phyloP scores from a whole-genome alignment of 2,888 invertebrate species.

The Drosophila peninsularis region DNA sequence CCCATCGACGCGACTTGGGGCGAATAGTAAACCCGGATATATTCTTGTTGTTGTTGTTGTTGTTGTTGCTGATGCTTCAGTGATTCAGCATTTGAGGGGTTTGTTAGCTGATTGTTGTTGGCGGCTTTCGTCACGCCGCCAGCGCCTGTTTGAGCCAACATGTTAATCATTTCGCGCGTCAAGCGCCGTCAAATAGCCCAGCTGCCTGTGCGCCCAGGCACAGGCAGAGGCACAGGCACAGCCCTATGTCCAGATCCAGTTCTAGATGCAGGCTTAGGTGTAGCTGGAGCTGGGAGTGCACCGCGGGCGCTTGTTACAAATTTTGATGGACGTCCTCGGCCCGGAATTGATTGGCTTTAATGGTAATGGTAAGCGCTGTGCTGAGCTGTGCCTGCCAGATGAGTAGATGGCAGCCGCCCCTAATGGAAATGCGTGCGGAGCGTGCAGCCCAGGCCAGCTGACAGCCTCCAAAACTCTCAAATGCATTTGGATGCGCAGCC shows the following conservation, averaged over 20 bases:
- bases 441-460: slow-evolving; percentile 21
- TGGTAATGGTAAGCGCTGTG: slow-evolving; percentile 62
- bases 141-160: slow-evolving; percentile 51
- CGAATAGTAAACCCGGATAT: slow-evolving; percentile 22
- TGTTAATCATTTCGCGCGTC: slow-evolving; percentile 76
- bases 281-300: slow-evolving; percentile 46
- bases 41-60: slow-evolving; percentile 8
- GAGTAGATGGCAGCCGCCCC: slow-evolving; percentile 47
- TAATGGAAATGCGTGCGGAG: slow-evolving; percentile 54
- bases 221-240: background rate
- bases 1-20: slow-evolving; percentile 9
- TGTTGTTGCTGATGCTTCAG: slow-evolving; percentile 26
- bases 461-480: slow-evolving; percentile 67
- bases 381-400: slow-evolving; percentile 26
- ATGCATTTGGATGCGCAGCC: slow-evolving; percentile 60
- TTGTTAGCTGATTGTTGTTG: slow-evolving; percentile 52
- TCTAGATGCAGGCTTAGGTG: slow-evolving; percentile 3
- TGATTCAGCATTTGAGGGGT: slow-evolving; percentile 49
- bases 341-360: slow-evolving; percentile 78
- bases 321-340: slow-evolving; percentile 76
- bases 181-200: slow-evolving; percentile 65
- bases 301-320: slow-evolving; percentile 77
- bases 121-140: slow-evolving; percentile 67
- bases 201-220: slow-evolving; percentile 13
- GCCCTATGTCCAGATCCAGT: slow-evolving; percentile 12